These are phyloP conservation scores for Lytechinus variegatus DNA, from an alignment of 35 echinoderm and acorn worm genomes.

Conservation along the genomic window DNA sequence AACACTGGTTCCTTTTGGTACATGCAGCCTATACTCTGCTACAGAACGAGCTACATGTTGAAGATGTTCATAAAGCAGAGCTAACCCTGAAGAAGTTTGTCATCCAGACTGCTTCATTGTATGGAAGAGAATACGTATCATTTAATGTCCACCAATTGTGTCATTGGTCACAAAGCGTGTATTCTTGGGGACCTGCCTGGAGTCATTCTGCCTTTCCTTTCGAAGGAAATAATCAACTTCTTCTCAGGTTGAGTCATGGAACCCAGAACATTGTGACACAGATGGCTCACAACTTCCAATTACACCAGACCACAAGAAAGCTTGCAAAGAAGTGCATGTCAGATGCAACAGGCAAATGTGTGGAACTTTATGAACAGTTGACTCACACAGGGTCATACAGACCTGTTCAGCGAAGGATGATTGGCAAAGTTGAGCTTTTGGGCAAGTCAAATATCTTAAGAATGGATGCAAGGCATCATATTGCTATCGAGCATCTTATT, in stretches of 20 bases:
- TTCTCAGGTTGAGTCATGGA: not conserved
- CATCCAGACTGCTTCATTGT: not conserved
- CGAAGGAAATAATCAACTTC: not conserved
- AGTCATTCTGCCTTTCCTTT: not conserved
- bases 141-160: not conserved
- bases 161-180: not conserved
- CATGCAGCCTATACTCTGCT: not conserved
- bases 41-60: not conserved
- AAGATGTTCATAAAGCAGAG: not conserved
- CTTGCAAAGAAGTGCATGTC: not conserved
- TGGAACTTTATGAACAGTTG: not conserved
- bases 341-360: not conserved
- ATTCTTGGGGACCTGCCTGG: not conserved
- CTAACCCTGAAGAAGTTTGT: not conserved
- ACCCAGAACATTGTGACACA: not conserved
- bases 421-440: not conserved
- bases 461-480: not conserved
- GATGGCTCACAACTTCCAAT: not conserved
- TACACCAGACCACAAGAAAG: not conserved
- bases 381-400: not conserved
- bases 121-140: not conserved
- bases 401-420: not conserved
- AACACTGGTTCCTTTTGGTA: not conserved
- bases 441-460: not conserved
- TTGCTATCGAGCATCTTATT: not conserved